A percentile compares a stretch with the other conserved stretches of the same genome.
phyloP scores from a whole-genome alignment of 2,113 vertebrate species.

The Anhinga rufa region DNA sequence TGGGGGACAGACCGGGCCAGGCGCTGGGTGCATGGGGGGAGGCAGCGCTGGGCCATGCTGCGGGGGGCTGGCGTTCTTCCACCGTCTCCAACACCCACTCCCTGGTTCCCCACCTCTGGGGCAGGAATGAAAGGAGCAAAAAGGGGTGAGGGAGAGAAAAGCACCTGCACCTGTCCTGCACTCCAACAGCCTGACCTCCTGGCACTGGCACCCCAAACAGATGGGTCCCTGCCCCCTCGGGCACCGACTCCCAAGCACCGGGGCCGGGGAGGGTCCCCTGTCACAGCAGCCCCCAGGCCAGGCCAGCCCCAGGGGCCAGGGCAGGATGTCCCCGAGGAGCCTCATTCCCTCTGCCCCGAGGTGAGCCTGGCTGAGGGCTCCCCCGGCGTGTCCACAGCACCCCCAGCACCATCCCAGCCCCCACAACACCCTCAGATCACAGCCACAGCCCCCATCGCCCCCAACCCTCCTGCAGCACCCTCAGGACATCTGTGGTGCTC shows the following conservation, averaged over 20 bases:
- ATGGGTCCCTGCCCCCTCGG: background rate
- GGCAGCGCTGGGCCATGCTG: background rate
- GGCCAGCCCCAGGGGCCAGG: background rate
- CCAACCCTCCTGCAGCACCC: background rate
- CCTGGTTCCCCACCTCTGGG: background rate
- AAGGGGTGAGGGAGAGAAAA: background rate
- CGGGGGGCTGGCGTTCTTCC: background rate
- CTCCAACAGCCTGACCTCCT: background rate
- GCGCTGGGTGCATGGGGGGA: background rate
- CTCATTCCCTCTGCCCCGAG: background rate
- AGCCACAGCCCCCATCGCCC: background rate
- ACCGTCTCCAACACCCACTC: background rate
- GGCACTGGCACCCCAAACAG: background rate
- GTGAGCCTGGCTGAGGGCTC: background rate
- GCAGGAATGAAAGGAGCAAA: background rate
- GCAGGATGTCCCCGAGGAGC: background rate
- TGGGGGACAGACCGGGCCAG: background rate
- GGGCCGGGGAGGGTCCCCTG: background rate
- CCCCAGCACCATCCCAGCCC: background rate
- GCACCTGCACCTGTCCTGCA: background rate
- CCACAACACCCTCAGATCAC: background rate
- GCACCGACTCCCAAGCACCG: background rate
- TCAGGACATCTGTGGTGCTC: background rate
- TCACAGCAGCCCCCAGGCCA: background rate
- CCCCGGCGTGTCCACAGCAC: background rate